Conservation (phyloP, 2,113 vertebrate species). For the Bos indicus region DNA sequence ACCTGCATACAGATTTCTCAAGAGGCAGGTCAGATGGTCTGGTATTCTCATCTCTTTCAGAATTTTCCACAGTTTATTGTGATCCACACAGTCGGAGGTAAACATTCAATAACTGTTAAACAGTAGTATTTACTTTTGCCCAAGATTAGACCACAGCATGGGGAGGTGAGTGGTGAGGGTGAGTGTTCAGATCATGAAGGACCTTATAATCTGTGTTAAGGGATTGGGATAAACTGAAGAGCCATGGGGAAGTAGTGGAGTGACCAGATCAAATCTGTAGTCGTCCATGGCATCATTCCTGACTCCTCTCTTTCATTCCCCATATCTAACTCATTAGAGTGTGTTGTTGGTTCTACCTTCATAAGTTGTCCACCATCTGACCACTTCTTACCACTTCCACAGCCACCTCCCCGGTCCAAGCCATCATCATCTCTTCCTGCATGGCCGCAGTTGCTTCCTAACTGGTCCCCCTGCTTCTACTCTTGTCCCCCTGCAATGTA, state of each 20-base stretch:
- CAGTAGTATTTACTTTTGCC: neutral
- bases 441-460: neutral
- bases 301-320: slow-evolving; percentile 5
- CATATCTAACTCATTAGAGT: neutral
- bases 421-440: neutral
- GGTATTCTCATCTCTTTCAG: neutral
- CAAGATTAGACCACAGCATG: neutral
- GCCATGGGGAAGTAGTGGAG: neutral
- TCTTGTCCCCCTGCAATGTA: neutral
- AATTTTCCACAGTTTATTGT: neutral
- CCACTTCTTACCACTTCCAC: neutral
- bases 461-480: neutral
- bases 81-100: neutral
- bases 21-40: neutral
- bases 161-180: neutral
- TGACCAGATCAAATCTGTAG: neutral
- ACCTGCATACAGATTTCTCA: neutral
- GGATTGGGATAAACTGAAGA: neutral
- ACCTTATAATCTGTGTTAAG: neutral
- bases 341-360: neutral
- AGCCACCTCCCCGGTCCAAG: neutral
- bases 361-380: neutral
- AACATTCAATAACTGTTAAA: neutral
- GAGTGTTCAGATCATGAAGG: neutral
- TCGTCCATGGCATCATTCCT: neutral